These are phyloP conservation scores for Cisticola juncidis DNA, from an alignment of 2,113 vertebrate genomes.

Conservation along the genomic window DNA sequence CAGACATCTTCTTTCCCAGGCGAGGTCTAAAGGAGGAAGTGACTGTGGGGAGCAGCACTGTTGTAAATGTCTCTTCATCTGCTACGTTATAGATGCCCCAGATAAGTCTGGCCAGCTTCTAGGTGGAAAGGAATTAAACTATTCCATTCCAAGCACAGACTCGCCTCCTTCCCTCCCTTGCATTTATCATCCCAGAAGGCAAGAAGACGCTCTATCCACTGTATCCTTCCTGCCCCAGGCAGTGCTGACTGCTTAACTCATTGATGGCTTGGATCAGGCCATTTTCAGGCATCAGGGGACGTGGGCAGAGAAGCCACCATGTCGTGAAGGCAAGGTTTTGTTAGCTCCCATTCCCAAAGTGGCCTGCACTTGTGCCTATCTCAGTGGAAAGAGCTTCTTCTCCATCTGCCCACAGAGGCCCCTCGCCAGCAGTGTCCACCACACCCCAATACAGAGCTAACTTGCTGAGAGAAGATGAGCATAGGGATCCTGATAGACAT, in stretches of 20 bases:
- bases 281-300: background rate
- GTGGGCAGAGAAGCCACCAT: background rate
- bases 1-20: slow-evolving; percentile 20
- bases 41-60: background rate
- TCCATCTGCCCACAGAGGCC: background rate
- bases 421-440: background rate
- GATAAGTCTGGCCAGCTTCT: background rate
- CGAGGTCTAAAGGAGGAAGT: slow-evolving; percentile 27
- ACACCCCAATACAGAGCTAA: background rate
- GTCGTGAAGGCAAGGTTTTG: background rate
- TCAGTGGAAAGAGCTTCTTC: background rate
- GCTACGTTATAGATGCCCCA: background rate
- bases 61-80: slow-evolving; percentile 21
- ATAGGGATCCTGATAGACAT: background rate
- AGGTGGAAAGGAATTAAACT: background rate
- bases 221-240: background rate
- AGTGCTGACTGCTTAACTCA: background rate
- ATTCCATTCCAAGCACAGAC: background rate
- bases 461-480: background rate
- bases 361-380: background rate
- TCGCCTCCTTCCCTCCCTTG: background rate
- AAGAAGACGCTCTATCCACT: background rate
- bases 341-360: background rate
- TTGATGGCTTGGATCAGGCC: background rate
- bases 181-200: background rate